Base-by-base conservation (phyloP, 2,113 vertebrate species). In the Picathartes gymnocephalus region DNA sequence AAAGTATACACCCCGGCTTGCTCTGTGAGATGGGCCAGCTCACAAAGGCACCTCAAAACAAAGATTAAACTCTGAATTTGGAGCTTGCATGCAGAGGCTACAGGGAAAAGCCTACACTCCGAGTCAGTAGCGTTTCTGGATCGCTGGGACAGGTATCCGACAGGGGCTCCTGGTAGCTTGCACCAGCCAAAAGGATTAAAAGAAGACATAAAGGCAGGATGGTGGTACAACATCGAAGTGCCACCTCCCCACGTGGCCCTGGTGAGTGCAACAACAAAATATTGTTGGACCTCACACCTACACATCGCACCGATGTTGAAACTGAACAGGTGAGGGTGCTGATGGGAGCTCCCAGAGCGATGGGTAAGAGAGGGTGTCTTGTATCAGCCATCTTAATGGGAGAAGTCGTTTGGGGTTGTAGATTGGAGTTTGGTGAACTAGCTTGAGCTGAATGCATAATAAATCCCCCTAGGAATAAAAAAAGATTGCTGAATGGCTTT, bases 21-120 rank as follows among this genome's bases (percentile, higher is more conserved):
- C 31, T 86, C 50, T n/a, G 60, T 35, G 60, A 31, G 9, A 56
- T 1, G 6, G 33, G 17, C 15, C 13, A 2, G n/a, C 10, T 65
- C 51, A 15, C 10, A 16, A 60, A 48, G 54, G 8, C 9, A 20
- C 20, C 51, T 81, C 31, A 28, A 6, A 4, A 30, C 70, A 45
- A 74, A 42, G 25, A 37, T 22, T n/a, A 25, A 50, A 11, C 18
- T 30, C 24, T 35, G 35, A 14, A 4, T 47, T 74, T 37, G 56
- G 47, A 70, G 6, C 6, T 6, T 40, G 27, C 0, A 0, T 3
- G 1, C 31, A 27, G 56, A 53, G 16, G 28, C 53, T 60, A 7
- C 15, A 33, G 37, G 5, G 25, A 56, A 48, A 73, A 77, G 30
- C 37, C 35, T n/a, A 15, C 12, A 11, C 12, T 10, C 15, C 0